Evolutionary conservation across 2,797 vertebrate genomes (phyloP), one percentile per base, ranked within the genome.

Genomic region (Xerus rutilus): DNA sequence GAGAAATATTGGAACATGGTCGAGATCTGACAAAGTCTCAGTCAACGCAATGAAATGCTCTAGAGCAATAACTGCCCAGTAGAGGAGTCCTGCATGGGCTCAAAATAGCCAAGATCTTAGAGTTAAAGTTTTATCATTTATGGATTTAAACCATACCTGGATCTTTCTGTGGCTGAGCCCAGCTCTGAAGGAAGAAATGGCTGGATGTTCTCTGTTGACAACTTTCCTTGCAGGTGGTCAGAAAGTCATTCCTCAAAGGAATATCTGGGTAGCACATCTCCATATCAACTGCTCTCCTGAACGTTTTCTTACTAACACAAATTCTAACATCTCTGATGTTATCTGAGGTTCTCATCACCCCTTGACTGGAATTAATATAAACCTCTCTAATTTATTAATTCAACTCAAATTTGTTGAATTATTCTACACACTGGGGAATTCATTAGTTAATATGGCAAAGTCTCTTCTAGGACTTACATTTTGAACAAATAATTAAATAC

Each of bases 321-420:
- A 47, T 43, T 52, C 20, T n/a, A 1, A 62, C 2, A 45, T 39
- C 49, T 18, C 12, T 82, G 52, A 69, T 94, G 52, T 93, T 25
- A 76, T 82, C 89, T 23, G 28, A 84, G 54, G 23, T 32, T 52
- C 65, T 94, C n/a, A 70, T 18, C 82, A 45, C 1, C 52, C 82
- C 77, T 76, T 43, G 15, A 7, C 45, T 89, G 82, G 57, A 92
- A 77, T 69, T 32, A 69, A 76, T 82, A 86, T 74, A 67, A 85
- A 77, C 45, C 10, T 69, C 57, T n/a, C 74, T 62, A 84, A 86
- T 52, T 84, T 82, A 73, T 78, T 81, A 95, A 95, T 82, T 91
- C 45, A 86, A 89, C 52, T 86, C 78, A 81, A 73, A 65, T 57
- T 86, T 73, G 18, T 18, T 62, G 57, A 91, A 49, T 12, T 88